phyloP scores from a whole-genome alignment of 2,113 vertebrate species.

The Chionomys nivalis region DNA sequence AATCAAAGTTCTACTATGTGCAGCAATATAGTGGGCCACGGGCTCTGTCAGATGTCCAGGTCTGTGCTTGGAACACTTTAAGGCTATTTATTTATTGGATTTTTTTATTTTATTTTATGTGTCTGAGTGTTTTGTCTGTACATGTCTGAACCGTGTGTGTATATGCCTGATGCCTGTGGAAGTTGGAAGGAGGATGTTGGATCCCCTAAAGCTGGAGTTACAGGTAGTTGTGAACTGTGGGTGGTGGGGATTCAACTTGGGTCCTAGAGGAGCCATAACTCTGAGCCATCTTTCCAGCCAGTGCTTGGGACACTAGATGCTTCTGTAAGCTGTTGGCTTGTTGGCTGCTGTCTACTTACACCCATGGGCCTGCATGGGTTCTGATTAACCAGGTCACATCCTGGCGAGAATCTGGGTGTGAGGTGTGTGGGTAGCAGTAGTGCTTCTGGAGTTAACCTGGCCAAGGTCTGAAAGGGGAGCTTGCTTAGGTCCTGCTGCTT shows the following conservation, averaged over 20 bases:
- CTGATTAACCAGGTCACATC: neutral
- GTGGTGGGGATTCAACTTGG: neutral
- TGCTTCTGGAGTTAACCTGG: neutral
- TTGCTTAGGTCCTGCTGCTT: neutral
- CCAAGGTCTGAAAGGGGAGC: neutral
- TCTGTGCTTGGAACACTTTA: neutral
- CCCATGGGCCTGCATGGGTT: neutral
- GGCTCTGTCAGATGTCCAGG: neutral
- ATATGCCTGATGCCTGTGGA: neutral
- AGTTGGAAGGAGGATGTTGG: neutral
- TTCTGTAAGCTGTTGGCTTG: conserved; percentile 25
- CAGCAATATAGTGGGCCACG: neutral
- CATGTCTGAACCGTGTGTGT: neutral
- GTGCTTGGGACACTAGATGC: neutral
- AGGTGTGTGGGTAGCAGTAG: neutral
- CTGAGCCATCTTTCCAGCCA: neutral
- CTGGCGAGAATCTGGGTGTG: neutral
- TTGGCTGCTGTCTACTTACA: neutral
- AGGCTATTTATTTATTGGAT: neutral
- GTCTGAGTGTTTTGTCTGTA: neutral
- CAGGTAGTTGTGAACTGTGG: neutral
- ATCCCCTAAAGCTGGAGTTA: neutral
- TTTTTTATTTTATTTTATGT: neutral
- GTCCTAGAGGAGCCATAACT: neutral
- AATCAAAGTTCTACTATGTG: neutral